Evolutionary conservation across 1,140 invertebrate species (phyloP).

Genomic region (Drosophila sp.): DNA sequence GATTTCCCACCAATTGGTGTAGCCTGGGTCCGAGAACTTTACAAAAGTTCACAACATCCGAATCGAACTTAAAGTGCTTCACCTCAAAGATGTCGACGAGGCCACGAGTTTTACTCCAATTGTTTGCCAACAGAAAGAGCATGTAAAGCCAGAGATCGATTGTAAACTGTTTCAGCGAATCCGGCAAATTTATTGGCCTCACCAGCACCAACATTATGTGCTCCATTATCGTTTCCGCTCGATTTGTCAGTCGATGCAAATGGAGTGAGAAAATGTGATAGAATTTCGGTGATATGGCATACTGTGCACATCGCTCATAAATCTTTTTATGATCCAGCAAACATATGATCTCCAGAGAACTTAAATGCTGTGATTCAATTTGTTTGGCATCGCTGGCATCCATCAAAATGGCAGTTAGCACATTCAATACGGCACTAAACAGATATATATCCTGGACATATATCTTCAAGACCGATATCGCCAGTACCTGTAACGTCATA

Average conservation of each 20-base stretch:
- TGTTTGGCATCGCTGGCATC: constrained; percentile 11
- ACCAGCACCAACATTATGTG: constrained; percentile 27
- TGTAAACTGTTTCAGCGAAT: constrained; percentile 26
- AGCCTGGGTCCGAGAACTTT: background rate
- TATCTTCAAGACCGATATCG: constrained; percentile 1
- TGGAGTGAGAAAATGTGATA: constrained; percentile 60
- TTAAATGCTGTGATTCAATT: background rate
- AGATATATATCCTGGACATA: constrained; percentile 84
- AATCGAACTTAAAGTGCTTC: constrained; percentile 51
- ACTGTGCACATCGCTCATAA: constrained; percentile 22
- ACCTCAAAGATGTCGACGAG: constrained; percentile 44
- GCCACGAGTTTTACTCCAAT: background rate
- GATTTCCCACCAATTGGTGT: background rate
- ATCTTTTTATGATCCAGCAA: constrained; percentile 28
- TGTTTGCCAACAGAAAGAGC: constrained; percentile 29
- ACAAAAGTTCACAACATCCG: constrained; percentile 22
- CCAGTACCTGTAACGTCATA: constrained; percentile 23
- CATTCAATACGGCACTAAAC: constrained; percentile 58
- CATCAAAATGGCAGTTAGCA: constrained; percentile 36
- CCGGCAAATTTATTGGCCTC: background rate
- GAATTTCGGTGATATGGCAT: constrained; percentile 32
- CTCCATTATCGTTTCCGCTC: constrained; percentile 9
- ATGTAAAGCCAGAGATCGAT: constrained; percentile 47
- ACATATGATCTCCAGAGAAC: constrained; percentile 1
- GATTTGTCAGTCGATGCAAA: constrained; percentile 42